phyloP scores from a whole-genome alignment of 2,113 vertebrate genomes.

The Chaetops frenatus region DNA sequence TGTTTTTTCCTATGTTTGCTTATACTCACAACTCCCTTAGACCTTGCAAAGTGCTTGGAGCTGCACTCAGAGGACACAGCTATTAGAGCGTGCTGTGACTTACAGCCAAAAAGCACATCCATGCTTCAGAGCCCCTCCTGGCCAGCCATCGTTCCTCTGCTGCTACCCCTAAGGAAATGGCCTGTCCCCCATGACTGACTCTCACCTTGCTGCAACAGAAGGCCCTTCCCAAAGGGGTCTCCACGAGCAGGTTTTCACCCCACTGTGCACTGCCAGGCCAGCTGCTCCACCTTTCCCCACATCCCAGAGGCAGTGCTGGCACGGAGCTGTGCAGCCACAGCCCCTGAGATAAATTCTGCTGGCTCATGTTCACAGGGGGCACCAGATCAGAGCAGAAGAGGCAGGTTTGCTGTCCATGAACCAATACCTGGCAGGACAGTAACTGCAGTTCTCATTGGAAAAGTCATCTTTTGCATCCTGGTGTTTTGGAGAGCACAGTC shows the following conservation, averaged over 20 bases:
- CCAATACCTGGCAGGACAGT: background rate
- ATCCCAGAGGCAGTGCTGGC: background rate
- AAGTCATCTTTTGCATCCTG: background rate
- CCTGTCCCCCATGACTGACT: background rate
- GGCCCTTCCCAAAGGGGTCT: background rate
- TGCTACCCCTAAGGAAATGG: accelerated
- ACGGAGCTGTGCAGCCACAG: background rate
- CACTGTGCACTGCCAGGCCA: background rate
- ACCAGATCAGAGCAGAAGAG: accelerated
- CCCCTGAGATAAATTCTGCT: background rate
- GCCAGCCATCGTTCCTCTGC: background rate
- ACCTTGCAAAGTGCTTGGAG: background rate
- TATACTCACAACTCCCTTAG: background rate
- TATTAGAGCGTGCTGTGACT: background rate
- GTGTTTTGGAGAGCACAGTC: background rate
- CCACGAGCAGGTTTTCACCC: background rate
- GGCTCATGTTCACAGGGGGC: background rate
- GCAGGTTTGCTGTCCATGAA: background rate
- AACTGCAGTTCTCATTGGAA: background rate
- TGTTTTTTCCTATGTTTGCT: background rate
- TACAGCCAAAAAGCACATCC: background rate
- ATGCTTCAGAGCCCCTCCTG: background rate
- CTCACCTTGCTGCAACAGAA: background rate
- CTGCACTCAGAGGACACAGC: background rate
- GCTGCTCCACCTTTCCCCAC: background rate